Evolutionary conservation across 1,140 invertebrate species (phyloP).

Genomic region (Scaptomyza montana): DNA sequence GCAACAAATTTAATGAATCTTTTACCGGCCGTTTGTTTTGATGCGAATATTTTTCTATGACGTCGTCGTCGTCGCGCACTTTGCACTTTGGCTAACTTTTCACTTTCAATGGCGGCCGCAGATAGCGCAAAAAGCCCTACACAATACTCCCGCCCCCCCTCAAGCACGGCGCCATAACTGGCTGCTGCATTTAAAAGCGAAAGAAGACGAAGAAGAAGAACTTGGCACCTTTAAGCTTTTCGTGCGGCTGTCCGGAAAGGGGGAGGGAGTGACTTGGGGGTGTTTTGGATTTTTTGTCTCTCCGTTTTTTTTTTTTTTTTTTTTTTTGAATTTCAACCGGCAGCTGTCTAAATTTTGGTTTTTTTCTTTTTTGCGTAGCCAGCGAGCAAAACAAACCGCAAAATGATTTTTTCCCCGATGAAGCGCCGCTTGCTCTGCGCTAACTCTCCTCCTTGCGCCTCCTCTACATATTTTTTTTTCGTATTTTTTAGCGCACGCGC

Average conservation of each 20-base stretch:
- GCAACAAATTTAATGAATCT: slow-evolving; percentile 72
- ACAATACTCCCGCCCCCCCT: not conserved
- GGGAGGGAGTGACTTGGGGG: not conserved
- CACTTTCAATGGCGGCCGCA: slow-evolving; percentile 68
- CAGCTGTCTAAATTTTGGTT: slow-evolving; percentile 19
- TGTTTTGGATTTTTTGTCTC: no score
- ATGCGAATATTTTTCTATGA: slow-evolving; percentile 53
- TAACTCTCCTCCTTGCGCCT: no score
- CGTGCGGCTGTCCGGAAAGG: not conserved
- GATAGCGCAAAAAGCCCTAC: not conserved
- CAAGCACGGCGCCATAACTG: no score
- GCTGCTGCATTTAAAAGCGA: slow-evolving; percentile 15
- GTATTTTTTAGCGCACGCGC: slow-evolving; percentile 40
- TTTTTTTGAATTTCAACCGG: not conserved
- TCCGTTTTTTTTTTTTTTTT: no score
- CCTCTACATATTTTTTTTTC: no score
- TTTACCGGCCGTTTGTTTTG: slow-evolving; percentile 57
- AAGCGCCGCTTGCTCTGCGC: no score
- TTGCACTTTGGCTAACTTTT: slow-evolving; percentile 81
- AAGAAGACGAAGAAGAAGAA: slow-evolving; percentile 20
- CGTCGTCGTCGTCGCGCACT: slow-evolving; percentile 29
- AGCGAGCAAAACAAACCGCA: slow-evolving; percentile 76
- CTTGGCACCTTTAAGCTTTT: slow-evolving; percentile 69
- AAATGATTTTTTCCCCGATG: slow-evolving; percentile 41
- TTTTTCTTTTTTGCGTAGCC: slow-evolving; percentile 48